Percentiles rank a stretch among this genome's conserved stretches.
Conservation (phyloP, 2,797 vertebrate genomes). For the Poeciliopsis paucimaculata region DNA sequence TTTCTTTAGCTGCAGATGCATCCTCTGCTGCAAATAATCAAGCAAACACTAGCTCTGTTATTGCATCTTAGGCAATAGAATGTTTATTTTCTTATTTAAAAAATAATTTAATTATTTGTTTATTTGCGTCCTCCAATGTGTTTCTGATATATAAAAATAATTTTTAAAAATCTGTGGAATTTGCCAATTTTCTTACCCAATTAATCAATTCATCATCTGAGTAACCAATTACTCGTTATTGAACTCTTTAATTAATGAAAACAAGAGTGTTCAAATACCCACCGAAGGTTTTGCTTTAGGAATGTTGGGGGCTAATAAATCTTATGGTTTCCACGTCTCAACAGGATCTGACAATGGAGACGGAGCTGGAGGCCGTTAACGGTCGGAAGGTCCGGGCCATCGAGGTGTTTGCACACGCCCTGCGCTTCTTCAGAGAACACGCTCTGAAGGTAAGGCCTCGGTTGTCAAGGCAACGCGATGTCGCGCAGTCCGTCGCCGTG, state of each 20-base stretch:
- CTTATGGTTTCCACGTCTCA: not conserved
- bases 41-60: too few species aligned
- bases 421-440: constrained; percentile 91
- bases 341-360: constrained; percentile 94
- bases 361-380: constrained; percentile 90
- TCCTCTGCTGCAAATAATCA: too few species aligned
- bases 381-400: constrained; percentile 88
- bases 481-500: not conserved
- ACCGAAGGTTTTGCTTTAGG: not conserved
- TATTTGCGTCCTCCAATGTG: too few species aligned
- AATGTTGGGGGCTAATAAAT: not conserved
- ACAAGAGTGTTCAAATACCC: not conserved
- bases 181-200: too few species aligned
- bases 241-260: not conserved
- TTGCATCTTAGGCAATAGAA: too few species aligned
- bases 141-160: too few species aligned
- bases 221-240: too few species aligned
- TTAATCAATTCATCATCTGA: too few species aligned
- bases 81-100: too few species aligned
- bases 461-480: rapidly evolving
- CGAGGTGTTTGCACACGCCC: constrained; percentile 91
- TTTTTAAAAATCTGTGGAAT: too few species aligned
- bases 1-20: too few species aligned
- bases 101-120: too few species aligned
- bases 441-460: constrained; percentile 85